phyloP scores from a whole-genome alignment of 2,113 vertebrate species.

The Tragelaphus scriptus region DNA sequence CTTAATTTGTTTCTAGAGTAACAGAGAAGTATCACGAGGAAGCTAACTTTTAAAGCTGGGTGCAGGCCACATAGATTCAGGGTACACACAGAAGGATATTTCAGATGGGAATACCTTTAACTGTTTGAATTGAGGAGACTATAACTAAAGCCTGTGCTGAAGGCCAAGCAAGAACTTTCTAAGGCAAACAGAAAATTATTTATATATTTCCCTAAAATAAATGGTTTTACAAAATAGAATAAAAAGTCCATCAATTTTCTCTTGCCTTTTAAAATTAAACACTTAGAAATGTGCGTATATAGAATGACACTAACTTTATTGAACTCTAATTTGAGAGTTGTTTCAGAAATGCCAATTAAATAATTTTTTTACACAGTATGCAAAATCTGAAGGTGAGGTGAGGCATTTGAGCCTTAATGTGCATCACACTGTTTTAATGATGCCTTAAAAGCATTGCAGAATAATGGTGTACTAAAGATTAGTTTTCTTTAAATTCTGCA shows the following conservation, averaged over 20 bases:
- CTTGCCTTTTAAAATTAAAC: constrained; percentile 10
- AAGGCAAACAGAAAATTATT: background rate
- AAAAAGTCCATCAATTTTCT: background rate
- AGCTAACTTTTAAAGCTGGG: background rate
- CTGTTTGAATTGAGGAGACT: background rate
- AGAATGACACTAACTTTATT: constrained; percentile 22
- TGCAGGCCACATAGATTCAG: background rate
- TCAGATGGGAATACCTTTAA: background rate
- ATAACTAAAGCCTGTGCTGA: background rate
- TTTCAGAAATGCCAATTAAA: constrained; percentile 10
- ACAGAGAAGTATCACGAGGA: background rate
- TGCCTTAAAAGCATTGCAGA: background rate
- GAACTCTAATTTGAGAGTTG: constrained; percentile 6
- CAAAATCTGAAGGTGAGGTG: background rate
- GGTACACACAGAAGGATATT: background rate
- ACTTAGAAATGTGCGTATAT: background rate
- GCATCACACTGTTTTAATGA: background rate
- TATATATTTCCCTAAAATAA: background rate
- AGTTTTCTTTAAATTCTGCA: background rate
- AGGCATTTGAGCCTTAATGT: background rate
- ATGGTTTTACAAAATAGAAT: background rate
- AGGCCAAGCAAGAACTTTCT: background rate
- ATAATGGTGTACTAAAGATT: background rate
- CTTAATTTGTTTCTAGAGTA: background rate
- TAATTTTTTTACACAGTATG: background rate